Conservation (phyloP, 2,888 invertebrate species). For the Latrodectus hesperus region DNA sequence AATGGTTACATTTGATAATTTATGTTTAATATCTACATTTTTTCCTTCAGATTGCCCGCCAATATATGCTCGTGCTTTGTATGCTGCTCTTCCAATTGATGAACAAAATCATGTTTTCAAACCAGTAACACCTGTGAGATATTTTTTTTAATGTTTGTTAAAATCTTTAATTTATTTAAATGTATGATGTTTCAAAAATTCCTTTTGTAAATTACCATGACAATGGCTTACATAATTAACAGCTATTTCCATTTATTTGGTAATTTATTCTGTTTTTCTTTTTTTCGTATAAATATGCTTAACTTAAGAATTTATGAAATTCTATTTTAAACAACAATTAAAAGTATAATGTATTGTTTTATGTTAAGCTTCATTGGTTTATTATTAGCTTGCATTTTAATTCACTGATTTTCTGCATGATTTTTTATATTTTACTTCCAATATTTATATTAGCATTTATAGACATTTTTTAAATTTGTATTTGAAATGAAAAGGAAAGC, state of each 20-base stretch:
- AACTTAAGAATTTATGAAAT: not conserved
- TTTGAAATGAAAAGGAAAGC: too few relatives aligned
- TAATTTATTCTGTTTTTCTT: not conserved
- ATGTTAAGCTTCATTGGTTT: too few relatives aligned
- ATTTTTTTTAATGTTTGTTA: not conserved
- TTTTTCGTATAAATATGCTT: not conserved
- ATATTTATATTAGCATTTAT: too few relatives aligned
- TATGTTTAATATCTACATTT: not conserved
- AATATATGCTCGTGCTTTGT: slow-evolving; percentile 82
- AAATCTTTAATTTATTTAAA: slow-evolving; percentile 2
- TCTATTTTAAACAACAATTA: too few relatives aligned
- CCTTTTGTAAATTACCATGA: not conserved
- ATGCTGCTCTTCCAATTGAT: slow-evolving; percentile 77
- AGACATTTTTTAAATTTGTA: too few relatives aligned
- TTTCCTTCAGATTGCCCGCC: slow-evolving; percentile 79
- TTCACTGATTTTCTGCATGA: too few relatives aligned
- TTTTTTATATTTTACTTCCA: too few relatives aligned
- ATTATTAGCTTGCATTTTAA: too few relatives aligned
- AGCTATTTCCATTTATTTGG: too few relatives aligned
- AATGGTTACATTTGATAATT: not conserved
- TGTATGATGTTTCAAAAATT: not conserved
- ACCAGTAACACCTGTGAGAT: slow-evolving; percentile 74
- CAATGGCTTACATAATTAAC: too few relatives aligned
- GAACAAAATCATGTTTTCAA: slow-evolving; percentile 78
- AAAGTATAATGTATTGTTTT: too few relatives aligned